Percentiles rank a stretch among this genome's conserved stretches.
Evolutionary conservation across 2,113 vertebrate genomes (phyloP).

Genomic region (Mungos mungo): DNA sequence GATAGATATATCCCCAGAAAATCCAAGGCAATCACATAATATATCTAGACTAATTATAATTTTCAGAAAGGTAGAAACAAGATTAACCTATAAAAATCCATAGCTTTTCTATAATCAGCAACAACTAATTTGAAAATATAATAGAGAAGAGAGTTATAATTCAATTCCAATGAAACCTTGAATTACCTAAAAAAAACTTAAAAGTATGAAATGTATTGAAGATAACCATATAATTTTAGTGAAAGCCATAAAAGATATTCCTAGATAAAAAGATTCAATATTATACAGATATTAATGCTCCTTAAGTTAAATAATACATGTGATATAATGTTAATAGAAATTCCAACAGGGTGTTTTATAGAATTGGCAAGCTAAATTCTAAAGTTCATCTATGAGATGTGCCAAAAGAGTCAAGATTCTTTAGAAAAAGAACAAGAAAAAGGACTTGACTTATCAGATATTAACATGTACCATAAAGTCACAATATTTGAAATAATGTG

Average conservation of each 20-base stretch:
- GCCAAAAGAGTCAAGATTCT: neutral
- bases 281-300: neutral
- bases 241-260: neutral
- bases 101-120: neutral
- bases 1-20: neutral
- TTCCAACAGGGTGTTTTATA: neutral
- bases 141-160: neutral
- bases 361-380: neutral
- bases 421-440: neutral
- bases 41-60: neutral
- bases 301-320: neutral
- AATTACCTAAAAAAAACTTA: neutral
- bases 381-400: neutral
- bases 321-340: neutral
- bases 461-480: neutral
- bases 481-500: slow-evolving; percentile 16
- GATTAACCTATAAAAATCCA: neutral
- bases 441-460: neutral
- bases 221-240: slow-evolving; percentile 37
- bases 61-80: slow-evolving; percentile 11
- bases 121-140: neutral
- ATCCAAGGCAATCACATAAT: neutral
- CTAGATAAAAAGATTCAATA: neutral
- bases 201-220: neutral
- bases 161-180: neutral